Percentiles rank a stretch among this genome's conserved stretches.
These are phyloP conservation scores for Camponotus pennsylvanicus DNA, from an alignment of 1,140 invertebrate genomes.

Conservation along the genomic window DNA sequence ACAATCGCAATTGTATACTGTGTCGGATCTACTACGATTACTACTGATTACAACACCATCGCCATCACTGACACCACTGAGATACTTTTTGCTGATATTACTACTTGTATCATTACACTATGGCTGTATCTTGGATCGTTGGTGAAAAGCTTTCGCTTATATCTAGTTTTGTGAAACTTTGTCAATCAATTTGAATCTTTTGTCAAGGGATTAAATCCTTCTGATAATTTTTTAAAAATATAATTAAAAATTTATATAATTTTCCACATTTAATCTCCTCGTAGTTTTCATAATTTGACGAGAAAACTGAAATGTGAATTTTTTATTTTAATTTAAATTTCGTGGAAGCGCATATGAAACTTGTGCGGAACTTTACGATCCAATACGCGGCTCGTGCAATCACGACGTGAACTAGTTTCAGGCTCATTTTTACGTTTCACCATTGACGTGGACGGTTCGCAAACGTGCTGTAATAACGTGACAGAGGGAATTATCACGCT, in stretches of 20 bases:
- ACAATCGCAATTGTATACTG: constrained; percentile 63
- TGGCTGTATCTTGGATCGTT: constrained; percentile 19
- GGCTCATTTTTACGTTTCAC: constrained; percentile 17
- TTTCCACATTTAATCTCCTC: not conserved
- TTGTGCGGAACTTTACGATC: not conserved
- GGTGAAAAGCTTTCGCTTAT: not conserved
- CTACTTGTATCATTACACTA: constrained; percentile 55
- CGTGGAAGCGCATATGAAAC: not conserved
- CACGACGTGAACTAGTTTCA: not conserved
- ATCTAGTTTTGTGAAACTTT: not conserved
- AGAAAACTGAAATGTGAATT: not conserved
- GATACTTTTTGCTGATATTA: constrained; percentile 51
- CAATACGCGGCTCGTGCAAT: constrained; percentile 5
- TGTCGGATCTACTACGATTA: constrained; percentile 70
- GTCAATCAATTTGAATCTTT: not conserved
- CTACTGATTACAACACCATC: constrained; percentile 61
- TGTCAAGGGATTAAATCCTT: not conserved
- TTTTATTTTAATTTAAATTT: not conserved
- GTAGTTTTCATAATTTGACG: not conserved
- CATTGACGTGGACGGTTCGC: not conserved
- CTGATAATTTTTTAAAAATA: not conserved
- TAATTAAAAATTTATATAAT: too few species aligned
- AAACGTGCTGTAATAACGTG: constrained; percentile 8
- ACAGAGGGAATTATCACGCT: not conserved
- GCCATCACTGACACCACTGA: constrained; percentile 59